Evolutionary conservation across 1,140 invertebrate genomes (phyloP), one percentile per base, ranked within the genome.

Genomic region (Cotesia chilonis): DNA sequence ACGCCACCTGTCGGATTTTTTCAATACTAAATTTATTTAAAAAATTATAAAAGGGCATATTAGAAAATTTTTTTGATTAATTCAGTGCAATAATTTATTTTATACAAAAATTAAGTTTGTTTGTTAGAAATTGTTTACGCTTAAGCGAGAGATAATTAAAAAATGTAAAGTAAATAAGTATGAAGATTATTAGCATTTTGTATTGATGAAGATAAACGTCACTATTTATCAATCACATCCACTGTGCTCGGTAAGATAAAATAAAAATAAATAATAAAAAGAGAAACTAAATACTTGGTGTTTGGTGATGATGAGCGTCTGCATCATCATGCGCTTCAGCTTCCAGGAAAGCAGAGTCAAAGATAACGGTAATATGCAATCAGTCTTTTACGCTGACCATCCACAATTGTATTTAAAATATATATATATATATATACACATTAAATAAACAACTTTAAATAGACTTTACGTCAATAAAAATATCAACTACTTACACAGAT

Each of bases 321-420:
- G 17, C 54, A 68, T 68, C 28, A 36, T 52, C 41, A 36, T 57
- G 52, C 36, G 52, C 55, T 54, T 35, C 41, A 14, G 55, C 37
- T 69, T 69, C 55, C 37, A 37, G 68, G 68, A 69, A 69, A 69
- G 55, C 28, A 36, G 55, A 69, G 68, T 69, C 55, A 69, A 57
- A 60, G 68, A 60, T 69, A 69, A 69, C 68, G 55, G 68, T 69
- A 69, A 69, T 69, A 41, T 59, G 55, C 55, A 36, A 60, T 60
- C 54, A 69, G 54, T 69, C 68, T 68, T 57, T 54, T 28, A 28
- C 52, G 67, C 67, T 69, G 68, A 60, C 68, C 68, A 69, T 54
- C 55, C 37, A 54, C 41, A 55, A 69, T 28, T 28, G n/a, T 57
- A 57, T 7, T 17, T 57, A 20, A 14, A 5, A 57, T 5, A 57